A percentile compares a stretch with the other conserved stretches of the same genome.
Conservation (phyloP, 2,113 vertebrate species). For the Pipra filicauda region DNA sequence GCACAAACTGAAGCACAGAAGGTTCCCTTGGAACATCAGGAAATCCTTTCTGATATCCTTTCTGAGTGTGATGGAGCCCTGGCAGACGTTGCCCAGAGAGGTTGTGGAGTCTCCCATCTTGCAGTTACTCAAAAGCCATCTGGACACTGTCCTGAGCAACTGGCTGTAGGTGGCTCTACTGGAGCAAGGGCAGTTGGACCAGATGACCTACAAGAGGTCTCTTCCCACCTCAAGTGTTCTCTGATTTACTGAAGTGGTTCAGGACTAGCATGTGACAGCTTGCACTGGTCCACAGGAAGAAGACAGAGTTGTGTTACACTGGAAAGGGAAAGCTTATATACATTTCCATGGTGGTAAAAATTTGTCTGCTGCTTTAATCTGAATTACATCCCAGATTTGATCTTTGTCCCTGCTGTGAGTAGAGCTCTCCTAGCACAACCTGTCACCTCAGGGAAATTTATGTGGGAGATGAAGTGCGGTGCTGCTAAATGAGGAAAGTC, state of each 20-base stretch:
- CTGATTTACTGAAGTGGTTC: background rate
- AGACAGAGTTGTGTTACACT: background rate
- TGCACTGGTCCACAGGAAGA: background rate
- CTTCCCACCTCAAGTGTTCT: background rate
- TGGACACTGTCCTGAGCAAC: background rate
- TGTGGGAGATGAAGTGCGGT: background rate
- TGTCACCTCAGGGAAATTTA: background rate
- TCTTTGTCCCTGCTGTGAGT: background rate
- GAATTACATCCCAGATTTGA: background rate
- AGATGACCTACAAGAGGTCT: background rate
- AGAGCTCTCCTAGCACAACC: background rate
- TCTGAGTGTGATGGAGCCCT: background rate
- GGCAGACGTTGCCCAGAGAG: background rate
- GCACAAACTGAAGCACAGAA: fast-evolving
- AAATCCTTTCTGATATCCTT: background rate
- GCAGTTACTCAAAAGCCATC: background rate
- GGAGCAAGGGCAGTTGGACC: background rate
- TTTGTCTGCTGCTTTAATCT: background rate
- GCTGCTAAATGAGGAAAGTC: background rate
- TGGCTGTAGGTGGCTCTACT: background rate
- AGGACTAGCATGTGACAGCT: background rate
- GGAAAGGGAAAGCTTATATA: background rate
- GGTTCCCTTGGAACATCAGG: background rate
- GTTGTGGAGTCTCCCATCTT: background rate
- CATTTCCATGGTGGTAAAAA: background rate